Conservation (phyloP, 2,797 vertebrate genomes). For the Pogonophryne albipinna region DNA sequence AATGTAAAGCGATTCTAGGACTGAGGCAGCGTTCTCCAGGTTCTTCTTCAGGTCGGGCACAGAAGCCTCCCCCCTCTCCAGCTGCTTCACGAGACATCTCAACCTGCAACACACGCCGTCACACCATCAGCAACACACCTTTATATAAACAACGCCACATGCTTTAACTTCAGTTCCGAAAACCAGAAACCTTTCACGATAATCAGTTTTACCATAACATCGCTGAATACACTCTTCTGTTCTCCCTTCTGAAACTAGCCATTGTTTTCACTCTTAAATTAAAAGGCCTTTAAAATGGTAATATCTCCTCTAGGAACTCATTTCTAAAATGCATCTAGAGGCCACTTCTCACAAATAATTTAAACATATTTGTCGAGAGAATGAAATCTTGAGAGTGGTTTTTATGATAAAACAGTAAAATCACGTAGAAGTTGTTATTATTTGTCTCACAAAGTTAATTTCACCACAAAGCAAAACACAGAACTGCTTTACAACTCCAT, state of each 20-base stretch:
- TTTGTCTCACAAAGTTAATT: not conserved
- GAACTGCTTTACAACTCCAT: not conserved
- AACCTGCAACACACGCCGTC: slow-evolving; percentile 56
- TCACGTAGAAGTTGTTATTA: too few species aligned
- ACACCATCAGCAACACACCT: not conserved
- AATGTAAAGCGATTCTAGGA: slow-evolving; percentile 93
- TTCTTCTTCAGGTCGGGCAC: slow-evolving; percentile 94
- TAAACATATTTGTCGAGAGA: not conserved
- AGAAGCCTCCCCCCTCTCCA: slow-evolving; percentile 93
- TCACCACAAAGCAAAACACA: not conserved
- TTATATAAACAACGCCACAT: not conserved
- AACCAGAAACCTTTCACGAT: not conserved
- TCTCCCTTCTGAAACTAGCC: not conserved
- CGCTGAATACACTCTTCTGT: not conserved
- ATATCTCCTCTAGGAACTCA: too few species aligned
- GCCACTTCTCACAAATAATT: not conserved
- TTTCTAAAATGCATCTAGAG: not conserved
- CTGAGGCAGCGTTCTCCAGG: slow-evolving; percentile 91
- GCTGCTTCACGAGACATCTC: slow-evolving; percentile 89
- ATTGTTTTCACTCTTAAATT: not conserved
- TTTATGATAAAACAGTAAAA: not conserved
- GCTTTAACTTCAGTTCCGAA: not conserved
- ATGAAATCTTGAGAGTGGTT: not conserved
- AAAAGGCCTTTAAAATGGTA: not conserved
- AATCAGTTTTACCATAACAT: not conserved